These are phyloP conservation scores for Druceiella hillmani DNA, from an alignment of 2,888 invertebrate species.

Conservation along the genomic window DNA sequence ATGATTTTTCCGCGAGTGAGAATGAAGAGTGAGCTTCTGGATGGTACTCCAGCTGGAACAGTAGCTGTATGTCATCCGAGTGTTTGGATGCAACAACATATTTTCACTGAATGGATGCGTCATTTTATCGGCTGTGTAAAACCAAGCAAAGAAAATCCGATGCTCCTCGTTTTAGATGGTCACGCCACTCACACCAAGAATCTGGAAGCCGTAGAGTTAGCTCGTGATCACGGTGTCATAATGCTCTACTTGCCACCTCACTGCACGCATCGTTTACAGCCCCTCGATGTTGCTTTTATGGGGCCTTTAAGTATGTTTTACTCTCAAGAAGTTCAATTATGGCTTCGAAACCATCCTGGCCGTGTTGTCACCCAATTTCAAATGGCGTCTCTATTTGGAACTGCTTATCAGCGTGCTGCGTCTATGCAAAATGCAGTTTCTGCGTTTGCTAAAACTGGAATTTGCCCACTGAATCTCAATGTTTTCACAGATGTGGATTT, in stretches of 20 bases:
- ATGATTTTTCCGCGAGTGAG: too few species aligned
- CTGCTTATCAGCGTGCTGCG: constrained; percentile 24
- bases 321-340: constrained; percentile 20
- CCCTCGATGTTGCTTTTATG: constrained; percentile 26
- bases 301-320: constrained; percentile 23
- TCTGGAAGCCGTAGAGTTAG: constrained; percentile 1
- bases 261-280: constrained; percentile 26
- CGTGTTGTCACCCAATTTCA: constrained; percentile 24
- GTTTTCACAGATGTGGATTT: constrained; percentile 16
- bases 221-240: constrained; percentile 6
- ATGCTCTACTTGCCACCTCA: constrained; percentile 26
- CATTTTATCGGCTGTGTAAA: constrained; percentile 19
- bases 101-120: constrained; percentile 18
- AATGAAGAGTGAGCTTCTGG: too few species aligned
- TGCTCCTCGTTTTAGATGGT: constrained; percentile 20
- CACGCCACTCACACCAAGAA: too few species aligned
- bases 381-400: constrained; percentile 23
- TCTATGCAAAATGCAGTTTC: constrained; percentile 24
- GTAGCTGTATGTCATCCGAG: constrained; percentile 20
- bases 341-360: constrained; percentile 26
- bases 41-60: too few species aligned
- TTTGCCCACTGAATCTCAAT: constrained; percentile 17
- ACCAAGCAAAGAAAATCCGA: constrained; percentile 16
- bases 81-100: constrained; percentile 22
- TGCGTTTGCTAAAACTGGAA: constrained; percentile 27